phyloP scores from a whole-genome alignment of 2,113 vertebrate species.

The Podiceps cristatus region DNA sequence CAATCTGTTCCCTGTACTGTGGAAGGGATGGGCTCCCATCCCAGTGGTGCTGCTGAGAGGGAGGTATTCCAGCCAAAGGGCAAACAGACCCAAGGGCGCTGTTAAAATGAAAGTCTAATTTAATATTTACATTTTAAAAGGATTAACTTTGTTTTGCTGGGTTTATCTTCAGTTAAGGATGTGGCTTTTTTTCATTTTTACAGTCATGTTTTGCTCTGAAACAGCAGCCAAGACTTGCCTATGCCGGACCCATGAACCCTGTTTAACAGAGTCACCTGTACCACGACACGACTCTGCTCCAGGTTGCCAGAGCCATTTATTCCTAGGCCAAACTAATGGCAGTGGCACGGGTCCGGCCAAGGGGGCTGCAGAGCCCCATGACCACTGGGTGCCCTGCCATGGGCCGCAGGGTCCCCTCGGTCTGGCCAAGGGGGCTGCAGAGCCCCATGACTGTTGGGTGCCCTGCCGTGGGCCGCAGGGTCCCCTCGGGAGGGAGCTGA shows the following conservation, averaged over 20 bases:
- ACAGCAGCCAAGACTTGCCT: neutral
- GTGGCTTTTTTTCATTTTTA: slow-evolving; percentile 16
- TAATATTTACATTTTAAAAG: slow-evolving; percentile 64
- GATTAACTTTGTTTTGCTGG: slow-evolving; percentile 17
- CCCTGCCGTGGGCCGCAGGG: too few relatives aligned
- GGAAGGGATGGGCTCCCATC: neutral
- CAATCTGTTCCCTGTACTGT: neutral
- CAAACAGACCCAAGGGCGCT: neutral
- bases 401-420: neutral
- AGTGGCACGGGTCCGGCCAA: neutral
- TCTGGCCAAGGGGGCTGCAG: neutral
- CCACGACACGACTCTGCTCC: neutral
- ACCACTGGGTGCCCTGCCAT: neutral
- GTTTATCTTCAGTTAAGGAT: slow-evolving; percentile 49
- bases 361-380: neutral
- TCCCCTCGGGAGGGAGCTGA: neutral
- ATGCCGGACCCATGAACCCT: neutral
- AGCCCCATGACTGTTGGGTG: accelerated
- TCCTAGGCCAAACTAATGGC: neutral
- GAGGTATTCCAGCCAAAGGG: slow-evolving; percentile 15
- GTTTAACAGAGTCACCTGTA: neutral
- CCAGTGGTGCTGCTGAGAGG: neutral
- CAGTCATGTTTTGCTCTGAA: slow-evolving; percentile 25
- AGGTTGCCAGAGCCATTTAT: neutral
- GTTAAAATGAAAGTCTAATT: slow-evolving; percentile 31